Conservation (phyloP, 2,888 invertebrate genomes). For the Lasioglossum malachurum region DNA sequence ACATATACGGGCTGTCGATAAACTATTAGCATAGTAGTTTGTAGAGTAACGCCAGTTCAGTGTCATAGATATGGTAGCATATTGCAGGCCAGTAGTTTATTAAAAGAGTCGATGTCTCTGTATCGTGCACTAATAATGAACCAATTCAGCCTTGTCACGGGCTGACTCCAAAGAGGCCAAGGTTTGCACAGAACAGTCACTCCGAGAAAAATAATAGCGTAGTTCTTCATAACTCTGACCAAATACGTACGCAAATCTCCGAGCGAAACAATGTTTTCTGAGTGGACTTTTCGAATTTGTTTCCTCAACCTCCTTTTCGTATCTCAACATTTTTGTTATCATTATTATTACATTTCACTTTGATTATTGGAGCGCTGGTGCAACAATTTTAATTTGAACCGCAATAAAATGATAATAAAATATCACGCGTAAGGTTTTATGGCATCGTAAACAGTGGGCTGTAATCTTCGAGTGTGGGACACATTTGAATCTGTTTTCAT, state of each 20-base stretch:
- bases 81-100: not conserved
- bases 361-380: not conserved
- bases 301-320: not conserved
- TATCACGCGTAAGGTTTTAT: not conserved
- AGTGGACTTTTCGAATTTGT: not conserved
- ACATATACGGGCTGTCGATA: not conserved
- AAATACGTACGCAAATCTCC: not conserved
- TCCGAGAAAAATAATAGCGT: constrained; percentile 1
- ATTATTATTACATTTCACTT: not conserved
- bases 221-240: no score
- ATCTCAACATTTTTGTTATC: not conserved
- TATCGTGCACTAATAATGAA: constrained; percentile 6
- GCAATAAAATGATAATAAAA: not conserved
- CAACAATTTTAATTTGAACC: not conserved
- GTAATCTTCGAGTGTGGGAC: not conserved
- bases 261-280: not conserved
- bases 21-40: constrained; percentile 21
- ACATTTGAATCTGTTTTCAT: not conserved
- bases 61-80: not conserved
- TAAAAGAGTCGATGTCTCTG: not conserved
- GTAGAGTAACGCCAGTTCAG: not conserved
- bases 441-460: not conserved
- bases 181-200: not conserved
- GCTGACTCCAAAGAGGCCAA: constrained; percentile 9
- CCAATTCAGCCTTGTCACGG: not conserved